Base-by-base conservation (phyloP, 2,888 invertebrate genomes). In the Gibbula magus region DNA sequence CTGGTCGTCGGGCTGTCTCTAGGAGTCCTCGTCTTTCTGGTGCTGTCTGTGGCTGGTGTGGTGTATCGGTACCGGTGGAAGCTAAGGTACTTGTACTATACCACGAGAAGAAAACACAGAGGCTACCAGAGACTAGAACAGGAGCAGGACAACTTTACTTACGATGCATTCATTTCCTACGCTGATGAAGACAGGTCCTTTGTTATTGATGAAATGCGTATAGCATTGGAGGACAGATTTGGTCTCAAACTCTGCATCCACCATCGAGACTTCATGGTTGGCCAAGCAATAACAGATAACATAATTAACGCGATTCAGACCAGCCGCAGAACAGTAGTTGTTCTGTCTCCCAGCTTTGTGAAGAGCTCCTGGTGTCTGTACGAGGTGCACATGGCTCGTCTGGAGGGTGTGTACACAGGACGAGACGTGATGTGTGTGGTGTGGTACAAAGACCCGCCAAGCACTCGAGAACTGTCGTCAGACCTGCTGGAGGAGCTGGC, bases 321-420 rank as follows among this genome's bases (percentile, higher is more conserved):
- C 22, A 80, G 80, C n/a, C 51, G 76, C 4, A 82, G 79, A 56
- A 82, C 83, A 10, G 16, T 85, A 32, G 75, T 83, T 25, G 18
- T 83, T 2, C 51, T 85, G 56, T 80, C 83, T 8, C 52, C 66
- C 3, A 61, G 39, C 32, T 85, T 83, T 77, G 39, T 83, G 18
- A 53, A 53, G 3, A 83, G 83, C 53, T 70, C 81, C 22, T 85
- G 84, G 84, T 85, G 84, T 35, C 54, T 78, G n/a, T 84, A 79
- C 51, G 84, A 84, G 74, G 76, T 84, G 78, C 80, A 84, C 29
- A 83, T 84, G 82, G 84, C 83, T 0, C 77, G 79, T 16, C 79
- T 84, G 77, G 81, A 83, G 74, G 81, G 83, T 73, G 66, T 86
- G n/a, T 79, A 84, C 53, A 81, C 80, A 29, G 82, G 83, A 35